Conservation (phyloP, 2,797 vertebrate species). For the Oreonectes daqikongensis region DNA sequence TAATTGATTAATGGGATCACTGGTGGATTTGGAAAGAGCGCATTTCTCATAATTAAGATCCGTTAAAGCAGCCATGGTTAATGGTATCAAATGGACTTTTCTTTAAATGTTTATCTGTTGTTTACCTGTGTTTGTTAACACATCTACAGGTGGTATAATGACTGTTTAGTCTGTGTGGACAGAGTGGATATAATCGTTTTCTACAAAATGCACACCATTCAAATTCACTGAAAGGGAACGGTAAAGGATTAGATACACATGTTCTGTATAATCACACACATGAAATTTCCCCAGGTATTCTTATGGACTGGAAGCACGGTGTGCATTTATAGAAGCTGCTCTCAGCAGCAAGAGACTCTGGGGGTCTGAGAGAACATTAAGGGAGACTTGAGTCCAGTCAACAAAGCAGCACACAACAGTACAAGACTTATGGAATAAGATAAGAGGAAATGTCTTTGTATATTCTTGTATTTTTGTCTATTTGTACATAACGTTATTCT, state of each 20-base stretch:
- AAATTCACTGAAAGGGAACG: not conserved
- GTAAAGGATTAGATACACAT: not conserved
- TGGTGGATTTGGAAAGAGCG: slow-evolving; percentile 32
- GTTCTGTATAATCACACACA: not conserved
- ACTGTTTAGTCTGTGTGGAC: not conserved
- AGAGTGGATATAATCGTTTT: not conserved
- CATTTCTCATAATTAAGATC: slow-evolving; percentile 45
- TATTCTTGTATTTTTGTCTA: too few relatives aligned
- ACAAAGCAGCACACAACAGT: too few relatives aligned
- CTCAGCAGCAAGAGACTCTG: not conserved
- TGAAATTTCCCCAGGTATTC: not conserved
- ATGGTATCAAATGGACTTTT: slow-evolving; percentile 12
- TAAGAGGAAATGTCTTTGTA: too few relatives aligned
- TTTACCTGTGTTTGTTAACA: slow-evolving; percentile 9
- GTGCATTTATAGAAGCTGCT: slow-evolving; percentile 1
- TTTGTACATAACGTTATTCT: too few relatives aligned
- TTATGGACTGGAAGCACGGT: not conserved
- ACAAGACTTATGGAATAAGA: too few relatives aligned
- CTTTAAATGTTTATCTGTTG: slow-evolving; percentile 1
- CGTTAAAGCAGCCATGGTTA: slow-evolving; percentile 35
- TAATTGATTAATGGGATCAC: slow-evolving; percentile 50
- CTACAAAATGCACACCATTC: not conserved
- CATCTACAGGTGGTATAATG: not conserved
- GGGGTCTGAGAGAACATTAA: too few relatives aligned
- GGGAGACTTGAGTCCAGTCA: too few relatives aligned